Conservation (phyloP, 2,888 invertebrate species). For the Drosophila meridiana region DNA sequence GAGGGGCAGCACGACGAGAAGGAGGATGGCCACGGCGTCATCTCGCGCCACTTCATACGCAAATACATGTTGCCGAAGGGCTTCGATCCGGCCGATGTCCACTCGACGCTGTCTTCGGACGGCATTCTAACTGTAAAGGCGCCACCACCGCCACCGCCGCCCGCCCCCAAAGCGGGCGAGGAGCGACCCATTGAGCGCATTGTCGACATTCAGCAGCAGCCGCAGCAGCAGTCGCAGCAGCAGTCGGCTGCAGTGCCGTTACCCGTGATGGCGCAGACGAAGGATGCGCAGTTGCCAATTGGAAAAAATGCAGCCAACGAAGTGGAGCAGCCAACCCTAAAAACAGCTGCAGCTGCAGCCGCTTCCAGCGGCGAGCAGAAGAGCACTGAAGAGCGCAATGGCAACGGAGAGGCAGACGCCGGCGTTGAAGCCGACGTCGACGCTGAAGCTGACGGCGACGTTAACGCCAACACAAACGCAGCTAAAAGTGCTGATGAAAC, state of each 20-base stretch:
- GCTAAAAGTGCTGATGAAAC: slow-evolving; percentile 44
- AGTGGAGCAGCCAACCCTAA: slow-evolving; percentile 49
- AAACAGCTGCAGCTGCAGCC: slow-evolving; percentile 36
- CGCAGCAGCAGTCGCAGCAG: slow-evolving; percentile 85
- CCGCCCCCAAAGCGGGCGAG: slow-evolving; percentile 51
- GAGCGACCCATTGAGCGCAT: slow-evolving; percentile 86
- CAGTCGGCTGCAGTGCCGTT: slow-evolving; percentile 37
- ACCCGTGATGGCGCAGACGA: slow-evolving; percentile 56
- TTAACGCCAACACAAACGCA: slow-evolving; percentile 32
- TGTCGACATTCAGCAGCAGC: slow-evolving; percentile 87
- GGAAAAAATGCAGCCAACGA: slow-evolving; percentile 56
- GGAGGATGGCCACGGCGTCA: slow-evolving; percentile 90
- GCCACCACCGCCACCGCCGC: slow-evolving; percentile 85
- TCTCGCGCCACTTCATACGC: slow-evolving; percentile 91
- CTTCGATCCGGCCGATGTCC: slow-evolving; percentile 90
- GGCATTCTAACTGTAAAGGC: slow-evolving; percentile 90
- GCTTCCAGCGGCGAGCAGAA: slow-evolving; percentile 32
- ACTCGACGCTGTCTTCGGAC: slow-evolving; percentile 91
- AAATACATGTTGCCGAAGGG: slow-evolving; percentile 91
- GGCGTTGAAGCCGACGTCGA: slow-evolving; percentile 21
- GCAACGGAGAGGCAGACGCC: slow-evolving; percentile 23
- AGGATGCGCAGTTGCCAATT: slow-evolving; percentile 69
- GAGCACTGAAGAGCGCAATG: slow-evolving; percentile 40
- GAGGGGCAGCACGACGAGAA: slow-evolving; percentile 93
- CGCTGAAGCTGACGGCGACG: slow-evolving; percentile 15